Evolutionary conservation across 1,140 invertebrate species (phyloP).

Genomic region (Caerostris extrusa): DNA sequence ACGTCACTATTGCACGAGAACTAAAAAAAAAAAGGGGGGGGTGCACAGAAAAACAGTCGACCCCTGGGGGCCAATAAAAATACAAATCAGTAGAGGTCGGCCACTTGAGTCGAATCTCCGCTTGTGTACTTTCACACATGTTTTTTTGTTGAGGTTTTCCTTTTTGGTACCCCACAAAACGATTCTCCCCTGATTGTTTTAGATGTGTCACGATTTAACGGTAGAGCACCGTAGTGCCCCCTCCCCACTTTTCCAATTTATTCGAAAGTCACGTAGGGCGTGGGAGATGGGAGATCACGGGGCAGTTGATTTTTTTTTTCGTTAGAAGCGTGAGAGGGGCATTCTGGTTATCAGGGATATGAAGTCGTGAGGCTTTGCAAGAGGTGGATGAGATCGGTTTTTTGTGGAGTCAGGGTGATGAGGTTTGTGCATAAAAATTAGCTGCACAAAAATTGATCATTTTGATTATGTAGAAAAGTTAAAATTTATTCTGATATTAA

Average conservation of each 20-base stretch:
- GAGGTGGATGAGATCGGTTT: neutral
- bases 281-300: neutral
- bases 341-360: neutral
- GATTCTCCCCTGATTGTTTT: constrained; percentile 36
- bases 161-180: neutral
- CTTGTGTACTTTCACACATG: neutral
- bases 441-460: no score
- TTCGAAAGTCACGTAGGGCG: constrained; percentile 34
- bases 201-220: constrained; percentile 54
- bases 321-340: constrained; percentile 4
- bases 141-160: neutral
- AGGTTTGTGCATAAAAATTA: neutral
- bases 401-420: neutral
- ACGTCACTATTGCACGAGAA: constrained; percentile 50
- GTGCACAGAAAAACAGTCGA: no score
- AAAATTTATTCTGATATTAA: no score
- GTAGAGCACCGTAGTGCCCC: neutral
- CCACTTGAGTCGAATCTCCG: neutral
- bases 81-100: constrained; percentile 6
- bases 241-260: neutral
- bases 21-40: neutral
- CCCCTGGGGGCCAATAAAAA: constrained; percentile 40
- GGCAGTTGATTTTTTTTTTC: constrained; percentile 17
- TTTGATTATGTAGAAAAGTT: no score
- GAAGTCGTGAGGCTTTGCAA: neutral